Base-by-base conservation (phyloP, 2,113 vertebrate genomes). In the Lophochroa leadbeateri region DNA sequence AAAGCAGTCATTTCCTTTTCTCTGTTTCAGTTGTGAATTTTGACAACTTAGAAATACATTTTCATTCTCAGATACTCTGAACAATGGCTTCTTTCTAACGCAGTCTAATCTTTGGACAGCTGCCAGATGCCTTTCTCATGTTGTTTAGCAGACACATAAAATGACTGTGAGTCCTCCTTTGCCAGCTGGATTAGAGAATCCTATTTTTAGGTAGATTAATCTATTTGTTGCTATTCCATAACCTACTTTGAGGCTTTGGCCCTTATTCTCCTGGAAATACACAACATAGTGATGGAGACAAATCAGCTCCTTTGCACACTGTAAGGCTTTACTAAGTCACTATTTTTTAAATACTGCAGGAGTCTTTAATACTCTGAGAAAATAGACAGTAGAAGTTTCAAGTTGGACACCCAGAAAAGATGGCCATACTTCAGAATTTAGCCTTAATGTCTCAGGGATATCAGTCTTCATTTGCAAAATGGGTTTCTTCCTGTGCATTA, bases 41-140 rank as follows among this genome's bases (percentile, higher is more conserved):
- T 95, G 93, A 80, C 70, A 85, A 77, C 33, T 85, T 80, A 82
- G 47, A 88, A 89, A 91, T 37, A 35, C 3, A 27, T 91, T 97
- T 94, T 85, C 31, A 29, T 85, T 79, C 53, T 85, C 67, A 65
- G 63, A 17, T 69, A 29, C 15, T 52, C 57, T 35, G 61, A 94
- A 85, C 52, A 76, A 94, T 46, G 72, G 17, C 19, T 79, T 72
- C 44, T 90, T 21, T 85, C 52, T 78, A 88, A 52, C 13, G 9
- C 31, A 69, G 19, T 44, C 47, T 72, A 76, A 72, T 74, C 41
- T 82, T 91, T 76, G 58, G 47, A 92, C 49, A 16, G 16, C n/a
- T 55, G 63, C 64, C 67, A 80, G 29, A 57, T 37, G 7, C 19
- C 29, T 65, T 94, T 87, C 74, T 74, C 16, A 23, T 76, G 53